A percentile compares a stretch with the other conserved stretches of the same genome.
phyloP scores from a whole-genome alignment of 2,888 invertebrate genomes.

The Penaeus monodon region DNA sequence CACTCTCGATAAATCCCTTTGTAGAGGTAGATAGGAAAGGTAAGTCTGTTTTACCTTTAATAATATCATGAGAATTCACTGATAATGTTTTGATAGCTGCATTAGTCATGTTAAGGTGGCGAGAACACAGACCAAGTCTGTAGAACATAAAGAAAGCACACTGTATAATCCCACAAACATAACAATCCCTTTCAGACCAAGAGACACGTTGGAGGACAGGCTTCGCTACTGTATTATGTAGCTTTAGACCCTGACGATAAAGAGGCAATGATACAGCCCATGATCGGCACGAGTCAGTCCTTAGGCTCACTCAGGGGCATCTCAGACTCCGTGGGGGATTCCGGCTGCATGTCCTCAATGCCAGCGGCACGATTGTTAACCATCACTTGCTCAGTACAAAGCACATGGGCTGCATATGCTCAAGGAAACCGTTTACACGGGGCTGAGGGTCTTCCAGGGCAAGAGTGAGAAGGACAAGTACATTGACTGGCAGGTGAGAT shows the following conservation, averaged over 20 bases:
- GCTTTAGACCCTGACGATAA: slow-evolving; percentile 80
- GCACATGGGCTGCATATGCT: slow-evolving; percentile 78
- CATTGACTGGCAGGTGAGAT: slow-evolving; percentile 67
- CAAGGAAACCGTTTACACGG: slow-evolving; percentile 81
- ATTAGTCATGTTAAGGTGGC: neutral
- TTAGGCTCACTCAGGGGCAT: slow-evolving; percentile 79
- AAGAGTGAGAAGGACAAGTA: slow-evolving; percentile 71
- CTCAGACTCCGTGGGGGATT: slow-evolving; percentile 86
- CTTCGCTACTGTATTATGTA: slow-evolving; percentile 84
- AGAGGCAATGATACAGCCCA: slow-evolving; percentile 25
- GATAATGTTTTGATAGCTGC: neutral
- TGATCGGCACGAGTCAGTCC: slow-evolving; percentile 49
- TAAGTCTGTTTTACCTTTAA: neutral
- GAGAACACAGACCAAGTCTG: neutral
- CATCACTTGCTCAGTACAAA: slow-evolving; percentile 82
- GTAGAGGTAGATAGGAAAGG: neutral
- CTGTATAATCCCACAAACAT: neutral
- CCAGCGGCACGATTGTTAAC: slow-evolving; percentile 75
- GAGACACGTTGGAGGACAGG: slow-evolving; percentile 70
- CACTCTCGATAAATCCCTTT: neutral
- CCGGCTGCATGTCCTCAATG: slow-evolving; percentile 68
- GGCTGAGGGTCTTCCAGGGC: slow-evolving; percentile 77
- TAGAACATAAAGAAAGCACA: neutral
- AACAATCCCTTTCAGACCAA: slow-evolving; percentile 41
- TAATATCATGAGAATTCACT: neutral